phyloP scores from a whole-genome alignment of 1,140 invertebrate genomes.

The Dendroctonus ponderosae region DNA sequence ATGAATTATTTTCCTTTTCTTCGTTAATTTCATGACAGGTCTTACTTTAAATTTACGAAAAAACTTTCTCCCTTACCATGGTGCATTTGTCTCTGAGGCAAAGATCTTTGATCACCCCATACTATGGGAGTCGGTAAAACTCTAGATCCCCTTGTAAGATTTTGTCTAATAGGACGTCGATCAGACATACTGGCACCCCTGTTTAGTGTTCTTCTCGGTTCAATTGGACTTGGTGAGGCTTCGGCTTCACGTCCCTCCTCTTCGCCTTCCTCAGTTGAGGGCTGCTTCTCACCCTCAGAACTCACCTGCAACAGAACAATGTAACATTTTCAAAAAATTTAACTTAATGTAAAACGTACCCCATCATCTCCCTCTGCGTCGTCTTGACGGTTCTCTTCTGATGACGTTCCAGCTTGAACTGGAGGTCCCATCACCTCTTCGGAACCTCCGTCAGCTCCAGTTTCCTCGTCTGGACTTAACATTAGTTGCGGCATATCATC shows the following conservation, averaged over 20 bases:
- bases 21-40: too few species aligned
- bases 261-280: slow-evolving; percentile 54
- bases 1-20: too few species aligned
- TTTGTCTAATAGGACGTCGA: slow-evolving; percentile 35
- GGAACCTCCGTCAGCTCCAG: slow-evolving; percentile 42
- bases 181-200: slow-evolving; percentile 30
- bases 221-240: slow-evolving; percentile 61
- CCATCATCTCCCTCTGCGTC: slow-evolving; percentile 46
- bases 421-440: slow-evolving; percentile 47
- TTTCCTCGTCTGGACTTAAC: slow-evolving; percentile 39
- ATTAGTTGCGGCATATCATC: slow-evolving; percentile 29
- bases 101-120: slow-evolving; percentile 35
- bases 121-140: slow-evolving; percentile 38
- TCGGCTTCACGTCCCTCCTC: slow-evolving; percentile 71
- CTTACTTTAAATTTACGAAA: too few species aligned
- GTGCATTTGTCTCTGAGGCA: slow-evolving; percentile 21
- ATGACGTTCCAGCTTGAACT: slow-evolving; percentile 43
- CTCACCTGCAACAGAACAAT: slow-evolving; percentile 49
- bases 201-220: slow-evolving; percentile 45
- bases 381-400: slow-evolving; percentile 39
- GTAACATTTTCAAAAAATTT: not conserved
- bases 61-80: too few species aligned
- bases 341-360: slow-evolving; percentile 30
- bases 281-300: slow-evolving; percentile 62
- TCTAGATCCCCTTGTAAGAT: slow-evolving; percentile 19